phyloP scores from a whole-genome alignment of 2,113 vertebrate species.

The Macrotis lagotis region DNA sequence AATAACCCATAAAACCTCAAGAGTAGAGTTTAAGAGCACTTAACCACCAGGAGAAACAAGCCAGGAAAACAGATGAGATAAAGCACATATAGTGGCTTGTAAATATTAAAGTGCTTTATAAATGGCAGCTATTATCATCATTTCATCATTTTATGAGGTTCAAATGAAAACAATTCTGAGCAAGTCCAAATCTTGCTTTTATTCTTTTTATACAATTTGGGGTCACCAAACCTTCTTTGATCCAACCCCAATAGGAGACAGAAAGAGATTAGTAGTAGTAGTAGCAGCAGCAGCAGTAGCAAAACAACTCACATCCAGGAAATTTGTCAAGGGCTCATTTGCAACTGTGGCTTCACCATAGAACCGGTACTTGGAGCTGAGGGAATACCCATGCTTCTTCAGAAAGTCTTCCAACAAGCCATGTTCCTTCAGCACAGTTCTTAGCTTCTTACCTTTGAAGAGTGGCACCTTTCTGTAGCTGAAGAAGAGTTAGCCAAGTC shows the following conservation, averaged over 20 bases:
- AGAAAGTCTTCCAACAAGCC: constrained; percentile 80
- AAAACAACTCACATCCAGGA: constrained; percentile 79
- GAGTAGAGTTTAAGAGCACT: not conserved
- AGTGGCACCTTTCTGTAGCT: constrained; percentile 81
- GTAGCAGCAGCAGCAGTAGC: too few species aligned
- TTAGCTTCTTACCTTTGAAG: constrained; percentile 83
- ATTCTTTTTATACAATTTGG: not conserved
- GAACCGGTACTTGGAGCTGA: constrained; percentile 46
- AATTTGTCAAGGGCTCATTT: constrained; percentile 75
- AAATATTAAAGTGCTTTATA: not conserved
- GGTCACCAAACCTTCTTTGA: not conserved
- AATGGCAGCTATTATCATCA: not conserved
- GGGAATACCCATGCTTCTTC: constrained; percentile 4
- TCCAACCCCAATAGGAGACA: not conserved
- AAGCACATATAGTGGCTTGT: too few species aligned
- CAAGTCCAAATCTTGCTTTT: not conserved
- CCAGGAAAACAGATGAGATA: not conserved
- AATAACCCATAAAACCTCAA: not conserved
- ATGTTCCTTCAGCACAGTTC: constrained; percentile 79
- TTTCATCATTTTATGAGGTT: not conserved
- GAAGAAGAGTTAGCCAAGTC: not conserved
- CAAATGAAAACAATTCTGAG: not conserved
- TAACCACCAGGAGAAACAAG: not conserved
- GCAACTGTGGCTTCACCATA: not conserved
- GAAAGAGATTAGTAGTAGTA: not conserved